A percentile compares a stretch with the other conserved stretches of the same genome.
Conservation (phyloP, 2,113 vertebrate genomes). For the Psittacula cyanocephala region DNA sequence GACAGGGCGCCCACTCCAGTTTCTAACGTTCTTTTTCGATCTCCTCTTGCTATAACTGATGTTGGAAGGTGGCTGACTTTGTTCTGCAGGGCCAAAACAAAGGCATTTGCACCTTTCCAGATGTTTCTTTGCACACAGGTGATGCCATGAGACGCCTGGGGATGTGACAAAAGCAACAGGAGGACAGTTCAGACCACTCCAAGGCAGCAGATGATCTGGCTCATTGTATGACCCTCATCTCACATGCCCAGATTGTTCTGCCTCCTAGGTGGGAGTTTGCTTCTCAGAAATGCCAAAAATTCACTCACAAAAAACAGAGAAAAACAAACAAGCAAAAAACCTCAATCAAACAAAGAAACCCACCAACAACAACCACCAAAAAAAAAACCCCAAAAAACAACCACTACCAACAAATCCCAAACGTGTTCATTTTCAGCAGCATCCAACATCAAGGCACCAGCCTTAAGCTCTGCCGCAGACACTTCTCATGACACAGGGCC, state of each 20-base stretch:
- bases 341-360: neutral
- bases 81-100: neutral
- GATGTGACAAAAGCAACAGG: neutral
- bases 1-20: neutral
- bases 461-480: neutral
- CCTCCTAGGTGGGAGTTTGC: neutral
- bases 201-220: neutral
- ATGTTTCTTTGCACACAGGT: neutral
- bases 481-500: neutral
- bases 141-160: neutral
- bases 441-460: neutral
- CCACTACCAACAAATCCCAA: neutral
- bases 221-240: neutral
- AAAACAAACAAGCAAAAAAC: neutral
- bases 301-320: neutral
- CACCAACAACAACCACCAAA: neutral
- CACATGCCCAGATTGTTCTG: neutral
- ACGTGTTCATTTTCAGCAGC: neutral
- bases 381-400: neutral
- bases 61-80: neutral
- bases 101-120: neutral
- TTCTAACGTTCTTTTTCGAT: neutral
- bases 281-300: neutral
- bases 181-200: neutral
- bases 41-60: neutral